Conservation (phyloP, 2,113 vertebrate genomes). For the Erinaceus europaeus region DNA sequence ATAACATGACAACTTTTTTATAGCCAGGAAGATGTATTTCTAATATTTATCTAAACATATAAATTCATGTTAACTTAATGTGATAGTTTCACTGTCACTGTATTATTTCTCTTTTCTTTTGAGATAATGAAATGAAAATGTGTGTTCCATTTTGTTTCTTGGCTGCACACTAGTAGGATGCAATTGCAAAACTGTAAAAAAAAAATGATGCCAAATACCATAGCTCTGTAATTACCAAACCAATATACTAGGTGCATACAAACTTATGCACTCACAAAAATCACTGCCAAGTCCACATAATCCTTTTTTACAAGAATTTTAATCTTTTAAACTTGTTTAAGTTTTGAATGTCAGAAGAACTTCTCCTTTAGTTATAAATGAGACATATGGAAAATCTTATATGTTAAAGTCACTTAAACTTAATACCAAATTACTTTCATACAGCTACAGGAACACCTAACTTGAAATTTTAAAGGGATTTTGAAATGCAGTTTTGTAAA, state of each 20-base stretch:
- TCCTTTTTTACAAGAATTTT: not conserved
- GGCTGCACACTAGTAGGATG: not conserved
- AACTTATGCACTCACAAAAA: not conserved
- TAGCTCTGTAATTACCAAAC: constrained; percentile 3
- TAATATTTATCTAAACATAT: not conserved
- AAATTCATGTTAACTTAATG: not conserved
- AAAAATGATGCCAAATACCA: constrained; percentile 30
- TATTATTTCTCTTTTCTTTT: not conserved
- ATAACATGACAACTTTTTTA: not conserved
- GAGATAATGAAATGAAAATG: not conserved
- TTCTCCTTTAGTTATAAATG: not conserved
- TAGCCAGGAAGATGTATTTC: not conserved
- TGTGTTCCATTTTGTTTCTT: not conserved
- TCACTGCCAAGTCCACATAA: not conserved
- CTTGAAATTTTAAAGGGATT: not conserved
- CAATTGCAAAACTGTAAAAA: constrained; percentile 5
- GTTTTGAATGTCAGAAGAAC: not conserved
- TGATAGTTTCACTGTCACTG: not conserved
- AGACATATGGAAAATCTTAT: not conserved
- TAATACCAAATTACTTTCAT: not conserved
- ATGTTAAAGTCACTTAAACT: not conserved
- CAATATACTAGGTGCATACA: not conserved
- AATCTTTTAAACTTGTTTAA: not conserved
- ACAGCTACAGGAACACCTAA: not conserved
- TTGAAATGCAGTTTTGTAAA: not conserved